phyloP scores from a whole-genome alignment of 2,797 vertebrate genomes.

The Esox masquinongy region DNA sequence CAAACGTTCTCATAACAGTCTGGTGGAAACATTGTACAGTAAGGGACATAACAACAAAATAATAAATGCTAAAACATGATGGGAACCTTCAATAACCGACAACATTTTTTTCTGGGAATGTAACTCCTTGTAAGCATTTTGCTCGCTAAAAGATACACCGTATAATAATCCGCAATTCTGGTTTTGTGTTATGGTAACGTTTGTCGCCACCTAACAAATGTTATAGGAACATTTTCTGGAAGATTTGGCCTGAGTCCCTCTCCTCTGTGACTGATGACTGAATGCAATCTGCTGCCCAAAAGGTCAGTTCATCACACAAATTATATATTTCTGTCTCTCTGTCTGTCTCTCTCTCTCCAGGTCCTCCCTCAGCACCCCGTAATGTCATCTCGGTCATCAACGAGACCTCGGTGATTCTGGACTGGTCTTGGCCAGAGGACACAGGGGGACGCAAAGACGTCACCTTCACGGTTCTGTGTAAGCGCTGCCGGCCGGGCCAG shows the following conservation, averaged over 20 bases:
- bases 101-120: too few species aligned
- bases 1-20: too few species aligned
- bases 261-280: background rate
- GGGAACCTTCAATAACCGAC: too few species aligned
- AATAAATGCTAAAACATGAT: too few species aligned
- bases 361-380: slow-evolving; percentile 90
- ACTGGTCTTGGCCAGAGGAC: slow-evolving; percentile 97
- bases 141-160: too few species aligned
- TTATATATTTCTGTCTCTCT: slow-evolving; percentile 9
- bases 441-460: slow-evolving; percentile 89
- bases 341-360: slow-evolving; percentile 61
- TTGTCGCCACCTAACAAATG: too few species aligned
- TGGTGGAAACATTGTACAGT: too few species aligned
- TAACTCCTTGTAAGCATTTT: too few species aligned
- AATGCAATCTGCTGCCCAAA: background rate
- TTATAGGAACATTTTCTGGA: too few species aligned
- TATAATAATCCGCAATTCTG: too few species aligned
- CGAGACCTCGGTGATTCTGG: slow-evolving; percentile 96
- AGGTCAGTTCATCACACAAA: background rate
- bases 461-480: slow-evolving; percentile 92
- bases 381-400: slow-evolving; percentile 99
- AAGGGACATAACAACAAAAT: too few species aligned
- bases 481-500: slow-evolving; percentile 79
- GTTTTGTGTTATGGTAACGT: too few species aligned
- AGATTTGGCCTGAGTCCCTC: slow-evolving; percentile 15